phyloP scores from a whole-genome alignment of 2,113 vertebrate species.

The Cyphomyrus discorhynchus region DNA sequence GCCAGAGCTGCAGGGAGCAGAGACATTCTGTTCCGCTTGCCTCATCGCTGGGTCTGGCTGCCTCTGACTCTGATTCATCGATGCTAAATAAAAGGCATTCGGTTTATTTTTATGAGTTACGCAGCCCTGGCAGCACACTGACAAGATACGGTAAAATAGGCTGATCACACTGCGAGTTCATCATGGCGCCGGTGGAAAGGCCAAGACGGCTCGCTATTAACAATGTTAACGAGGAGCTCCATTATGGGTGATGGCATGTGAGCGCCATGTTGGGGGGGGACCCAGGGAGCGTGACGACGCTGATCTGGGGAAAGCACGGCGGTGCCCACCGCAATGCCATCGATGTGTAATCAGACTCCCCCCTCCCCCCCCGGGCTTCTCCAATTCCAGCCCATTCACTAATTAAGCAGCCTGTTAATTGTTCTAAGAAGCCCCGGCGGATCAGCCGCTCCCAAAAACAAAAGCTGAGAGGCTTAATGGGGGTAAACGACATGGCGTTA shows the following conservation, averaged over 20 bases:
- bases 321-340: constrained; percentile 44
- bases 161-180: background rate
- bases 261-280: constrained; percentile 14
- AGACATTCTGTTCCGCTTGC: constrained; percentile 66
- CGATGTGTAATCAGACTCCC: constrained; percentile 74
- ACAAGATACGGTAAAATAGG: background rate
- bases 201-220: constrained; percentile 17
- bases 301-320: background rate
- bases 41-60: constrained; percentile 60
- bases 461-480: constrained; percentile 71
- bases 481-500: constrained; percentile 61
- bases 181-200: background rate
- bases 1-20: constrained; percentile 55
- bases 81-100: constrained; percentile 53
- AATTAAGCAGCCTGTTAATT: constrained; percentile 97
- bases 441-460: constrained; percentile 61
- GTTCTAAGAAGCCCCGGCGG: constrained; percentile 76
- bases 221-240: constrained; percentile 12
- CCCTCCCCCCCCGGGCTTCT: constrained; percentile 67
- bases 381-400: constrained; percentile 76
- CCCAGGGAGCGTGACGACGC: constrained; percentile 26
- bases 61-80: constrained; percentile 38
- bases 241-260: constrained; percentile 21
- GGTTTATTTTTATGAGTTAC: constrained; percentile 50
- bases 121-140: constrained; percentile 27